A percentile compares a stretch with the other conserved stretches of the same genome.
Conservation (phyloP, 2,113 vertebrate species). For the Gila orcuttii region DNA sequence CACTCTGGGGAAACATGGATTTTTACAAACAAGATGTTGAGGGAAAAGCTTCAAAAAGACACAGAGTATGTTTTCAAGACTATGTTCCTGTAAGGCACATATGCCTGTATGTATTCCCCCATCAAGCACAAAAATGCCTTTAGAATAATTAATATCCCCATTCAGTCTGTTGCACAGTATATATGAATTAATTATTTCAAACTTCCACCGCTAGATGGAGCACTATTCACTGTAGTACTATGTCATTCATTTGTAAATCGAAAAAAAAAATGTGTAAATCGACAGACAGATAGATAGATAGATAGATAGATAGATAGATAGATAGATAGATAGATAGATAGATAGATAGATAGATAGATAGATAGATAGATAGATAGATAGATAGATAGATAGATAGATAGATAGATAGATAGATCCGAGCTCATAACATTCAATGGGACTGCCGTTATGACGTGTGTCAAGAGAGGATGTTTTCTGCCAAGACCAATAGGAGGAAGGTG, state of each 20-base stretch:
- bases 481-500: constrained; percentile 33
- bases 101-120: background rate
- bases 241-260: background rate
- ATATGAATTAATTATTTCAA: background rate
- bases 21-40: constrained; percentile 29
- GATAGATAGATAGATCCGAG: too few species aligned
- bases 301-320: background rate
- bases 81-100: background rate
- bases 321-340: background rate
- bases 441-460: background rate
- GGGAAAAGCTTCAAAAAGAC: background rate
- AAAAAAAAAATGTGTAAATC: too few species aligned
- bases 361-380: background rate
- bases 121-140: background rate
- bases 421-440: background rate
- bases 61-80: background rate
- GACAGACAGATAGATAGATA: background rate
- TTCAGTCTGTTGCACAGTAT: background rate
- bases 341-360: background rate
- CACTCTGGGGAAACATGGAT: constrained; percentile 18
- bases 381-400: background rate
- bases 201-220: constrained; percentile 48
- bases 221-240: background rate
- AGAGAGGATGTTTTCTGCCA: constrained; percentile 38
- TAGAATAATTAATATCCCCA: background rate